Percentiles rank a stretch among this genome's conserved stretches.
Evolutionary conservation across 1,140 invertebrate species (phyloP).

Genomic region (Drosophila rufa): DNA sequence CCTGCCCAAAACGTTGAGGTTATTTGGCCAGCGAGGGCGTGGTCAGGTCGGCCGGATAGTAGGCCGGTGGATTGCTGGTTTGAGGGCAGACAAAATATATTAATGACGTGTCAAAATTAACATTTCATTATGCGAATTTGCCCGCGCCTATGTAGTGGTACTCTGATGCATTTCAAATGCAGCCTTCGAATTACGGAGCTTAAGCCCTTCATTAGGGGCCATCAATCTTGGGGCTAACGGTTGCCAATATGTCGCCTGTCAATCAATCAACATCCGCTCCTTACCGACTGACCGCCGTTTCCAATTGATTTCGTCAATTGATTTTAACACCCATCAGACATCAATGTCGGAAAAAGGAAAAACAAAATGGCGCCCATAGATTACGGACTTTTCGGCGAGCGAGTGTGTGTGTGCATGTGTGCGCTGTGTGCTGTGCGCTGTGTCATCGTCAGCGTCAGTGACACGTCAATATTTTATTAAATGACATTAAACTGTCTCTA

Average conservation of each 20-base stretch:
- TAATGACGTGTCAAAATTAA: slow-evolving; percentile 85
- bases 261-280: slow-evolving; percentile 74
- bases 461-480: slow-evolving; percentile 85
- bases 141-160: slow-evolving; percentile 14
- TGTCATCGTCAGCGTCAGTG: slow-evolving; percentile 76
- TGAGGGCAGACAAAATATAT: slow-evolving; percentile 80
- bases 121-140: slow-evolving; percentile 83
- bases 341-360: slow-evolving; percentile 61
- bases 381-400: slow-evolving; percentile 23
- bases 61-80: slow-evolving; percentile 5
- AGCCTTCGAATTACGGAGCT: slow-evolving; percentile 2
- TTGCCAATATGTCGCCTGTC: slow-evolving; percentile 76
- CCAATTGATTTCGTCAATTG: slow-evolving; percentile 85
- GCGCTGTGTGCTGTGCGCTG: slow-evolving; percentile 28
- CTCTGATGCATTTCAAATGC: slow-evolving; percentile 49
- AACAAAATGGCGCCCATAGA: slow-evolving; percentile 77
- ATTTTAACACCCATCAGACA: slow-evolving; percentile 84
- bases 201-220: slow-evolving; percentile 34
- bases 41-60: not conserved
- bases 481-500: slow-evolving; percentile 85
- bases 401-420: not conserved
- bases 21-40: slow-evolving; percentile 20
- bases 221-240: slow-evolving; percentile 69
- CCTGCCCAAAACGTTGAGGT: slow-evolving; percentile 44
- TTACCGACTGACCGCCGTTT: slow-evolving; percentile 75